Conservation (phyloP, 1,140 invertebrate species). For the Drosophila albomicans region DNA sequence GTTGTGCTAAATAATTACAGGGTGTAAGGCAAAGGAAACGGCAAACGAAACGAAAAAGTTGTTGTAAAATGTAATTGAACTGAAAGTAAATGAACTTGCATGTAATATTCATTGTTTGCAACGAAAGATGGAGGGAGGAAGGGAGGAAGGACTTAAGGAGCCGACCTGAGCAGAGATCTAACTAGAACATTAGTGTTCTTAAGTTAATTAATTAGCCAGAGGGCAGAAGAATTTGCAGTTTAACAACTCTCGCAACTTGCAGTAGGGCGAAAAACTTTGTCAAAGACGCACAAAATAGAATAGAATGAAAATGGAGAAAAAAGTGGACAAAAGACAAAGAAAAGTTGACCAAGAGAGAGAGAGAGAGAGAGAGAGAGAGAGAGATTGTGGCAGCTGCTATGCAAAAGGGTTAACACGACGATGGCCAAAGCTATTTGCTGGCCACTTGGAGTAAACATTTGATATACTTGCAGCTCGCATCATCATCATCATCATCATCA, state of each 20-base stretch:
- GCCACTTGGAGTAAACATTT: slow-evolving; percentile 41
- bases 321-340: slow-evolving; percentile 2
- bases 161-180: slow-evolving; percentile 29
- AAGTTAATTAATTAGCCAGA: slow-evolving; percentile 54
- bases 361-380: neutral
- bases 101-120: slow-evolving; percentile 14
- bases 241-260: slow-evolving; percentile 42
- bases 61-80: slow-evolving; percentile 3
- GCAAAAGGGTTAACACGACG: slow-evolving; percentile 14
- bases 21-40: neutral
- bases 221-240: slow-evolving; percentile 39
- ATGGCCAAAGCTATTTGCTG: slow-evolving; percentile 16
- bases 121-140: no score
- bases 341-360: neutral
- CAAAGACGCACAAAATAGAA: slow-evolving; percentile 21
- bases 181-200: slow-evolving; percentile 48
- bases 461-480: slow-evolving; percentile 7
- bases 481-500: neutral
- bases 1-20: slow-evolving; percentile 3
- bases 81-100: slow-evolving; percentile 8
- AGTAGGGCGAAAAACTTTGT: slow-evolving; percentile 38
- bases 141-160: neutral
- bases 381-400: neutral
- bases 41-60: neutral
- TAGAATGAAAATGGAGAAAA: neutral